Percentiles rank a stretch among this genome's conserved stretches.
Conservation (phyloP, 2,888 invertebrate genomes). For the Crocallis elinguaria region DNA sequence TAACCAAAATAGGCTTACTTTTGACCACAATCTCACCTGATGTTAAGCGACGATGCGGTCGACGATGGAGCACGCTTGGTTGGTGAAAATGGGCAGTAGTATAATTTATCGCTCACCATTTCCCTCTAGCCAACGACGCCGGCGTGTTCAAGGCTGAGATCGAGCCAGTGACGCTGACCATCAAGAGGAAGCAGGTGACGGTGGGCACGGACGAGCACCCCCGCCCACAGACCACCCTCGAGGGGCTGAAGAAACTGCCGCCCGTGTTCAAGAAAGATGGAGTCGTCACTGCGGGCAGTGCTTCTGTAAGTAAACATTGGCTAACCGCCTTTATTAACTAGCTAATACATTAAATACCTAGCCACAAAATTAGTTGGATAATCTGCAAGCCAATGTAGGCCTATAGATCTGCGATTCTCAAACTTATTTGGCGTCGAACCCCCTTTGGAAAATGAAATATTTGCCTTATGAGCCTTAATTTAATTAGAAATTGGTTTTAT, state of each 20-base stretch:
- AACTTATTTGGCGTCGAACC: too few species aligned
- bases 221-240: slow-evolving; percentile 93
- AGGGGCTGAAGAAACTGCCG: slow-evolving; percentile 92
- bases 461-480: too few species aligned
- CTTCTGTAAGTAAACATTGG: slow-evolving; percentile 91
- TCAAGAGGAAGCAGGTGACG: slow-evolving; percentile 92
- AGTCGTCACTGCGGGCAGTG: slow-evolving; percentile 96
- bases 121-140: slow-evolving; percentile 89
- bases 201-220: slow-evolving; percentile 97
- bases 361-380: too few species aligned
- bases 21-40: too few species aligned
- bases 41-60: not conserved
- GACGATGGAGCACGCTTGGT: not conserved
- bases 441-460: too few species aligned
- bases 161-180: slow-evolving; percentile 92
- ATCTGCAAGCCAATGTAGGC: too few species aligned
- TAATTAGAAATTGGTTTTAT: too few species aligned
- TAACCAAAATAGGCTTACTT: too few species aligned
- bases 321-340: too few species aligned
- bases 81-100: too few species aligned
- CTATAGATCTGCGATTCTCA: too few species aligned
- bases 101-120: not conserved
- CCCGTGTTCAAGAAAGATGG: slow-evolving; percentile 98
- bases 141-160: slow-evolving; percentile 97
- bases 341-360: too few species aligned